phyloP scores from a whole-genome alignment of 2,888 invertebrate genomes.

The Deroplatys truncata region DNA sequence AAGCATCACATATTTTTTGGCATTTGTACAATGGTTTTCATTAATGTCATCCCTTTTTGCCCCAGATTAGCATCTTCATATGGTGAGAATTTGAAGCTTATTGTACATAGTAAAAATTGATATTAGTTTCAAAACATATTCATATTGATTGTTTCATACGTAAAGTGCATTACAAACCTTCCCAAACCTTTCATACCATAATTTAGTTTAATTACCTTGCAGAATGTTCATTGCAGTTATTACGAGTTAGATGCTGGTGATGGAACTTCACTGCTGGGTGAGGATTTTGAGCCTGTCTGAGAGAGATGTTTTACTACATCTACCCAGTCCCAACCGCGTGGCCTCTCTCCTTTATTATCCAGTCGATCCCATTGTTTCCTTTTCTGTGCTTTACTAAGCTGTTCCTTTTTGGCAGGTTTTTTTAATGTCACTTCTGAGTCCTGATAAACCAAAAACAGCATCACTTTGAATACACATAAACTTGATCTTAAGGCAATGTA shows the following conservation, averaged over 20 bases:
- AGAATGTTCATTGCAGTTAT: background rate
- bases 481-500: background rate
- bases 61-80: no score
- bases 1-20: no score
- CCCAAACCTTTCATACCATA: background rate
- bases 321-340: conserved; percentile 92
- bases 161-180: background rate
- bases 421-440: conserved; percentile 45
- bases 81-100: no score
- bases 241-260: background rate
- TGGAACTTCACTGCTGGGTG: background rate
- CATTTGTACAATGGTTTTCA: no score
- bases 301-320: conserved; percentile 94
- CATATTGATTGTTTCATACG: background rate
- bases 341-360: conserved; percentile 77
- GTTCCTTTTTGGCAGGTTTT: conserved; percentile 70
- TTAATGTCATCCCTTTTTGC: no score
- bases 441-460: conserved; percentile 34
- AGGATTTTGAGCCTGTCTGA: conserved; percentile 61
- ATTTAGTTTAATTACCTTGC: background rate
- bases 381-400: conserved; percentile 88
- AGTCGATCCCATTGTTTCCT: conserved; percentile 81
- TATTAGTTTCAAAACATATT: background rate
- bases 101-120: no score
- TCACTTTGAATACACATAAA: background rate